Evolutionary conservation across 2,113 vertebrate genomes (phyloP).

Genomic region (Pogonocichla stellata): DNA sequence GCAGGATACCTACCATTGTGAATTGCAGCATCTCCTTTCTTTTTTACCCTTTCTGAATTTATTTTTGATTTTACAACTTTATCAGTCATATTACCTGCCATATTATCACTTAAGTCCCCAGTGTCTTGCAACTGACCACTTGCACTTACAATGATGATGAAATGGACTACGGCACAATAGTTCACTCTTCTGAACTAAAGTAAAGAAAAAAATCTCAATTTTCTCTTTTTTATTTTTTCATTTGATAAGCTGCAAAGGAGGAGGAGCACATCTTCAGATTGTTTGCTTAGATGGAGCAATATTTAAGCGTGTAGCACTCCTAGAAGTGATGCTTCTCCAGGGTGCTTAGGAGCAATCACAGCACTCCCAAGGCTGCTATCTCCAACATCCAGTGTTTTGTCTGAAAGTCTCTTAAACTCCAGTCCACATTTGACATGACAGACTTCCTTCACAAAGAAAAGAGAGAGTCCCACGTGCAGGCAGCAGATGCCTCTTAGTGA

Average conservation of each 20-base stretch:
- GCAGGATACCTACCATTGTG: background rate
- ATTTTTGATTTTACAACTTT: background rate
- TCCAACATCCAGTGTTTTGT: background rate
- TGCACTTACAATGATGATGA: background rate
- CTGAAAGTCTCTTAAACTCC: constrained; percentile 10
- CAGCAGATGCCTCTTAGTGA: constrained; percentile 20
- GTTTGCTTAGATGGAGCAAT: background rate
- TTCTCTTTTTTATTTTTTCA: background rate
- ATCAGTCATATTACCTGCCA: background rate
- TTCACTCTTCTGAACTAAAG: background rate
- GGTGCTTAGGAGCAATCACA: background rate
- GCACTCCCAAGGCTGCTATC: background rate
- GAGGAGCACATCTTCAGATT: background rate
- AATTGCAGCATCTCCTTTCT: background rate
- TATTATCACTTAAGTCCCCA: background rate
- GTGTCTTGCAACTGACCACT: background rate
- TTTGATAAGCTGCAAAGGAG: background rate
- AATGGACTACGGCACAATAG: background rate
- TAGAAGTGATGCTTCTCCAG: background rate
- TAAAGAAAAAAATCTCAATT: background rate
- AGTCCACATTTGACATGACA: constrained; percentile 35
- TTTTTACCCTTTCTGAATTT: background rate
- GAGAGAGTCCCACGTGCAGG: constrained; percentile 22
- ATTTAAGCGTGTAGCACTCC: rapidly evolving
- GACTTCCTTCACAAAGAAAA: constrained; percentile 38